Base-by-base conservation (phyloP, 2,113 vertebrate genomes). In the Sitta europaea region DNA sequence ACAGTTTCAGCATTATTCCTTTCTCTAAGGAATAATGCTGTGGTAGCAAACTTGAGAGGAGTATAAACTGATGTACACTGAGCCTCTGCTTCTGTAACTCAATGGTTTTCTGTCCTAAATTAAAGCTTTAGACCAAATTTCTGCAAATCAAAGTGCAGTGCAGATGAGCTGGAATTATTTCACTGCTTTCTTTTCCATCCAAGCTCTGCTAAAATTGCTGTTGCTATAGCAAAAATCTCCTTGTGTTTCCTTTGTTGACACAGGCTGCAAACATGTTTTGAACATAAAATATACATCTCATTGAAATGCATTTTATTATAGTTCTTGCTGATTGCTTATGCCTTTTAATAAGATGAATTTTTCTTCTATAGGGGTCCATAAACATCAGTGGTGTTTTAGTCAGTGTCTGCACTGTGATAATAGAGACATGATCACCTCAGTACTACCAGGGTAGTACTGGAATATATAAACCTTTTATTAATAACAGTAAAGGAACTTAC, bases 81-180 rank as follows among this genome's bases (percentile, higher is more conserved):
- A 83, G 42, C 50, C 50, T 42, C 10, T 62, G 45, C 36, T 72
- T 15, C 71, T 67, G 38, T 54, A 65, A 48, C 74, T 50, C 14
- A 10, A 4, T 5, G 15, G 14, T 55, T 93, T 73, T 76, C 42
- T 80, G 63, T 58, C 67, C 59, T 80, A 47, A 84, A 63, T 25
- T 36, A 36, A 83, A 86, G 38, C 24, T 71, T 73, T 62, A 50
- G 54, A n/a, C 31, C 51, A 42, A 85, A 12, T 79, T 47, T 22
- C 78, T 65, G 36, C 21, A 3, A 51, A 80, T 79, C 63, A n/a
- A 6, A 66, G 86, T 93, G 95, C 78, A 54, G 88, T 90, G 78
- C 65, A 88, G 79, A 92, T 92, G 88, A 93, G 55, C 86, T 97
- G 95, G 91, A 96, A 95, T 97, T 96, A 96, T 96, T 95, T 93